Percentiles rank a stretch among this genome's conserved stretches.
Conservation (phyloP, 2,888 invertebrate species). For the Tupiocoris notatus region DNA sequence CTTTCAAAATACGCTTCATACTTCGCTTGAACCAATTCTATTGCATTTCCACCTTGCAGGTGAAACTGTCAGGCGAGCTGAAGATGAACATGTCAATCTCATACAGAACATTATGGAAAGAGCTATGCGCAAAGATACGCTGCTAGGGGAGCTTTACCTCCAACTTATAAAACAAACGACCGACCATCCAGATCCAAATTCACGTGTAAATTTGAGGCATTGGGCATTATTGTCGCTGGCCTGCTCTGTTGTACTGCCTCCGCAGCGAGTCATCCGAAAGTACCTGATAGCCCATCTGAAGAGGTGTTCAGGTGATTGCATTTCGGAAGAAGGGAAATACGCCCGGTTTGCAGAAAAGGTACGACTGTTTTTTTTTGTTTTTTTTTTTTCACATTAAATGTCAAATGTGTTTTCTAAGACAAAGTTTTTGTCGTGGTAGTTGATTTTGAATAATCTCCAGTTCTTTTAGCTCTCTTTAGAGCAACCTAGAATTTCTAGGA, state of each 20-base stretch:
- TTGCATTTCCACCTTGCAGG: too few relatives aligned
- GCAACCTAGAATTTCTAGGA: too few relatives aligned
- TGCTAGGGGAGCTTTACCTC: constrained; percentile 85
- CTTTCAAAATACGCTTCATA: too few relatives aligned
- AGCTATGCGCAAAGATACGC: constrained; percentile 83
- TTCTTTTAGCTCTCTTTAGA: too few relatives aligned
- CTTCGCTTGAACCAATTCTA: too few relatives aligned
- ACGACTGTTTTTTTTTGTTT: too few relatives aligned
- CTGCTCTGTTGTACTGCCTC: constrained; percentile 80
- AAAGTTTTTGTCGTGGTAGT: too few relatives aligned
- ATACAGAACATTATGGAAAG: constrained; percentile 87
- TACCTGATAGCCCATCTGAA: constrained; percentile 87
- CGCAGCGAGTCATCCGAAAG: constrained; percentile 79
- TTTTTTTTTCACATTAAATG: too few relatives aligned
- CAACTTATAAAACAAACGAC: constrained; percentile 91
- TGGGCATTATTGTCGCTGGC: constrained; percentile 85
- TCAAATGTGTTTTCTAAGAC: too few relatives aligned
- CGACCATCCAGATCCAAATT: constrained; percentile 85
- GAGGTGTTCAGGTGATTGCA: constrained; percentile 80
- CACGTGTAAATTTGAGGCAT: constrained; percentile 81
- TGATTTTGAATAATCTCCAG: too few relatives aligned
- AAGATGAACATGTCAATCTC: constrained; percentile 83
- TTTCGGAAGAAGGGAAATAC: constrained; percentile 91
- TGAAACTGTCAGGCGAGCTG: constrained; percentile 67
- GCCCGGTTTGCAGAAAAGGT: constrained; percentile 88